Evolutionary conservation across 2,888 invertebrate species (phyloP), one percentile per base, ranked within the genome.

Genomic region (Orthonychiurus folsomi): DNA sequence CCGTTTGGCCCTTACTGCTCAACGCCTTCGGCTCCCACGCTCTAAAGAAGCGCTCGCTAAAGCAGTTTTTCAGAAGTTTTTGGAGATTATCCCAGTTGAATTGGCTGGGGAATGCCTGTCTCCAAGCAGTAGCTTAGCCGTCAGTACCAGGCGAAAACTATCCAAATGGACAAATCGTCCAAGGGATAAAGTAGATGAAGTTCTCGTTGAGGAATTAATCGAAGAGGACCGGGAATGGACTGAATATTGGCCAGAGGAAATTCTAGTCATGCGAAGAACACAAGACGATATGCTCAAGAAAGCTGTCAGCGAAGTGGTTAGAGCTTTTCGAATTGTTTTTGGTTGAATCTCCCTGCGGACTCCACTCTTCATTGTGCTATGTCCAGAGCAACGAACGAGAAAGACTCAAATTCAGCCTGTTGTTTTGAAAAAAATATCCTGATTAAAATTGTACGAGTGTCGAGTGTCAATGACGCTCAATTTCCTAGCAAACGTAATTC

Each of bases 161-260:
- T 66, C 63, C 3, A 72, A 69, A 58, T 72, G 70, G 70, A 67
- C 64, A 37, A 67, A 66, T 1, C 55, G 68, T 50, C 64, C 65
- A 1, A 56, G 66, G 26, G 72, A 72, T 61, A 57, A 65, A 20
- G 70, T 68, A 1, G 72, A 72, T 48, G 70, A 72, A 56, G 63
- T 70, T 1, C 56, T 72, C 21, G 66, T 68, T 1, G 66, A 69
- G 25, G 72, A 70, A 58, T 62, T 70, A 9, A 57, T 69, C 1
- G 62, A 67, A 50, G 72, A 72, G 57, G 69, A 72, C 54, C 63
- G 63, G 18, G 68, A 67, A 37, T 70, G 72, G 70, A 66, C 67
- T 21, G 67, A 72, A 28, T 58, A 59, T 56, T 72, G 70, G 70
- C 69, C 72, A 1, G 72, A 72, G 53, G 66, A 69, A 61, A 59